A percentile compares a stretch with the other conserved stretches of the same genome.
Conservation (phyloP, 2,888 invertebrate genomes). For the Drosophila tanythrix region DNA sequence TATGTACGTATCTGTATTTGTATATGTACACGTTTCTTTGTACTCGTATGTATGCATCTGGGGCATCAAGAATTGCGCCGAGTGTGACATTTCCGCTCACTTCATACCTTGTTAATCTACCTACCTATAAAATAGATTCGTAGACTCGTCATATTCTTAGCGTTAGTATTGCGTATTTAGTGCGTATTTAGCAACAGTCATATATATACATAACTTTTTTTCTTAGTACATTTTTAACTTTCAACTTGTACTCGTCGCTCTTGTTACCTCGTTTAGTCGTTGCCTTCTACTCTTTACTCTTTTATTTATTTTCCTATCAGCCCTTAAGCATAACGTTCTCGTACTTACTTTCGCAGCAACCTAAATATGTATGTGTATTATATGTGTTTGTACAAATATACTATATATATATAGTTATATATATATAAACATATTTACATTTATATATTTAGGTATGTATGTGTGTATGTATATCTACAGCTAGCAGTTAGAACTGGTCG, state of each 20-base stretch:
- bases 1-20: slow-evolving; percentile 30
- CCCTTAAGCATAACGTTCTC: slow-evolving; percentile 13
- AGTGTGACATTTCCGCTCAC: slow-evolving; percentile 53
- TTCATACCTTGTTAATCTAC: slow-evolving; percentile 34
- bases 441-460: slow-evolving; percentile 19
- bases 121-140: slow-evolving; percentile 31
- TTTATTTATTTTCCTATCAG: slow-evolving; percentile 8
- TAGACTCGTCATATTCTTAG: slow-evolving; percentile 32
- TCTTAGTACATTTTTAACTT: slow-evolving; percentile 27
- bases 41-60: slow-evolving; percentile 35
- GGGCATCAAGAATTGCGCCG: slow-evolving; percentile 50
- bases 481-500: slow-evolving; percentile 32
- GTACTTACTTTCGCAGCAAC: neutral
- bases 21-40: slow-evolving; percentile 19
- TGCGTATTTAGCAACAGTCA: slow-evolving; percentile 41
- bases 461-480: slow-evolving; percentile 25
- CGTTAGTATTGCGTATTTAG: slow-evolving; percentile 28
- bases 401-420: slow-evolving; percentile 11
- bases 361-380: neutral
- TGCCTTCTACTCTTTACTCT: slow-evolving; percentile 23
- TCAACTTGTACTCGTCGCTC: slow-evolving; percentile 38
- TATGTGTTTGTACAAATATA: slow-evolving; percentile 2
- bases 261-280: slow-evolving; percentile 35
- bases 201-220: slow-evolving; percentile 24
- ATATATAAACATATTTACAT: slow-evolving; percentile 12